A percentile compares a stretch with the other conserved stretches of the same genome.
phyloP scores from a whole-genome alignment of 1,140 invertebrate genomes.

The Drepana arcuata region DNA sequence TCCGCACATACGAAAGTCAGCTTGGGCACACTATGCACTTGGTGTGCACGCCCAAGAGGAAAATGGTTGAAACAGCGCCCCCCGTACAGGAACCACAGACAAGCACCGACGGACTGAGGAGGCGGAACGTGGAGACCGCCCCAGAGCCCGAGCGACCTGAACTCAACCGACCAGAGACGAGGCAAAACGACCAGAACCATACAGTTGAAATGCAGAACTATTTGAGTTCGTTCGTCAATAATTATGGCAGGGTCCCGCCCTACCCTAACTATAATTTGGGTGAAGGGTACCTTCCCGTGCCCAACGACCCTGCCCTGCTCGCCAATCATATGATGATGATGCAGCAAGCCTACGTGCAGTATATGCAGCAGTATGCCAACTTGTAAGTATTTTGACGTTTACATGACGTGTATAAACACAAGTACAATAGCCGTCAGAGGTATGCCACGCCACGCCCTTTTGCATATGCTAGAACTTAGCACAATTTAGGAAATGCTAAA shows the following conservation, averaged over 20 bases:
- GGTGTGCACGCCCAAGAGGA: slow-evolving; percentile 77
- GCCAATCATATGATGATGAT: slow-evolving; percentile 76
- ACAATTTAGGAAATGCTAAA: too few relatives aligned
- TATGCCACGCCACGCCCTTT: too few relatives aligned
- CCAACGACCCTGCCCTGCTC: slow-evolving; percentile 47
- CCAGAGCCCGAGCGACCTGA: slow-evolving; percentile 12
- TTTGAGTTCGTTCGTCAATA: slow-evolving; percentile 46
- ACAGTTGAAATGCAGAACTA: slow-evolving; percentile 64
- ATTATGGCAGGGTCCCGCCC: slow-evolving; percentile 54
- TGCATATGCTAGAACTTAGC: too few relatives aligned
- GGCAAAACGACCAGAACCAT: slow-evolving; percentile 61
- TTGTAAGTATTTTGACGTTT: slow-evolving; percentile 66
- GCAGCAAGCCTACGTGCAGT: slow-evolving; percentile 89
- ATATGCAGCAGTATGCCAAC: slow-evolving; percentile 88
- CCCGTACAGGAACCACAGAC: slow-evolving; percentile 8
- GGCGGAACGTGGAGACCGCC: slow-evolving; percentile 35
- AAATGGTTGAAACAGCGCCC: slow-evolving; percentile 20
- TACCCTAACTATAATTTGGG: slow-evolving; percentile 53
- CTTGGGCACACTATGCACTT: slow-evolving; percentile 86
- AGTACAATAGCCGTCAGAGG: too few relatives aligned
- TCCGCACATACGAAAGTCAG: slow-evolving; percentile 81
- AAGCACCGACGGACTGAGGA: slow-evolving; percentile 38
- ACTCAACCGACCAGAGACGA: slow-evolving; percentile 37
- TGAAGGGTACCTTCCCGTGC: slow-evolving; percentile 40
- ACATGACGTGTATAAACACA: too few relatives aligned